These are phyloP conservation scores for Chiloscyllium plagiosum DNA, from an alignment of 2,113 vertebrate species.

Conservation along the genomic window DNA sequence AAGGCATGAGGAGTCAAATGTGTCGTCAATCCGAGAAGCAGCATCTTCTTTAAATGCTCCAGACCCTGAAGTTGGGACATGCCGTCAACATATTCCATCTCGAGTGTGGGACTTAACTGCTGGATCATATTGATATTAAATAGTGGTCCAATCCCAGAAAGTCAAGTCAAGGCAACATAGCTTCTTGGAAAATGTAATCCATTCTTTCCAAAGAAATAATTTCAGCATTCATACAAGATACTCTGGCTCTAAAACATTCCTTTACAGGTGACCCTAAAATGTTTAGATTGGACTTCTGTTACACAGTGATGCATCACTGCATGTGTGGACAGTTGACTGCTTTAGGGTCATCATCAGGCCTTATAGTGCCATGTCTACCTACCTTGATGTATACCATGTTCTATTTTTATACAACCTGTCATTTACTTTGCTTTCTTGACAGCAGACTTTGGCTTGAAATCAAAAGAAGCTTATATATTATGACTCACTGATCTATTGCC, in stretches of 20 bases:
- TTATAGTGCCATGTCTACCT: not conserved
- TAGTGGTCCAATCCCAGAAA: not conserved
- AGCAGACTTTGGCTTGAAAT: constrained; percentile 20
- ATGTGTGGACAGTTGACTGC: not conserved
- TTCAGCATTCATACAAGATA: not conserved
- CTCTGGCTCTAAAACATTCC: not conserved
- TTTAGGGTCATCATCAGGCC: not conserved
- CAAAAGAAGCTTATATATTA: not conserved
- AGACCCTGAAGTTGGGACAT: not conserved
- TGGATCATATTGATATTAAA: not conserved
- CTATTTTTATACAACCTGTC: not conserved
- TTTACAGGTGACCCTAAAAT: not conserved
- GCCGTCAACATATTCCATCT: not conserved
- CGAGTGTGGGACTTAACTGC: not conserved
- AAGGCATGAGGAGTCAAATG: not conserved
- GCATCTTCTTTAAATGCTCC: not conserved
- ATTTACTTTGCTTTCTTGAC: not conserved
- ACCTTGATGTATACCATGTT: not conserved
- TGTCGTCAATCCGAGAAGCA: not conserved
- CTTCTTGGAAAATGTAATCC: not conserved
- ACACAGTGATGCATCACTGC: not conserved
- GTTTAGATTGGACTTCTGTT: not conserved
- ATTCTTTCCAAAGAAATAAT: not conserved
- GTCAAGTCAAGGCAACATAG: not conserved
- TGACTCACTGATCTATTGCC: not conserved